Evolutionary conservation across 2,113 vertebrate genomes (phyloP).

Genomic region (Callopanchax toddi): DNA sequence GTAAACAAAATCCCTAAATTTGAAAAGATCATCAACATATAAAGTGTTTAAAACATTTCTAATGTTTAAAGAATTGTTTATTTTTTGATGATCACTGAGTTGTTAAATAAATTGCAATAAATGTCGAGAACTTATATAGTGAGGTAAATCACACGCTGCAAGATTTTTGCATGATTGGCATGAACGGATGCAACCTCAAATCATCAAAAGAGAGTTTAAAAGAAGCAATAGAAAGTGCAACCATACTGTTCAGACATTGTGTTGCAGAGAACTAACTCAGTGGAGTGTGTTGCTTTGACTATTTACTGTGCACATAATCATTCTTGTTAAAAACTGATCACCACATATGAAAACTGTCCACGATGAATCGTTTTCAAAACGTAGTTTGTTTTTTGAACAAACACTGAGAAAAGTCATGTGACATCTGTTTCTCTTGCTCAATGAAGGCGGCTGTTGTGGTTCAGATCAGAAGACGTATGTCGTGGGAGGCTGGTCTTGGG

Average conservation of each 20-base stretch:
- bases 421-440: conserved; percentile 18
- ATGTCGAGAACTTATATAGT: background rate
- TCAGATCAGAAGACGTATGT: conserved; percentile 91
- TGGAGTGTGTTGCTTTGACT: background rate
- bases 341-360: conserved; percentile 7
- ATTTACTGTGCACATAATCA: conserved; percentile 1
- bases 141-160: conserved; percentile 3
- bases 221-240: background rate
- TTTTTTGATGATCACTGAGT: background rate
- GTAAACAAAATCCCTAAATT: background rate
- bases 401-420: background rate
- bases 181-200: background rate
- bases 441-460: conserved; percentile 92
- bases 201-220: background rate
- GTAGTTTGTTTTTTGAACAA: background rate
- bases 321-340: background rate
- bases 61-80: too few relatives aligned
- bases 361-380: background rate
- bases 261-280: background rate
- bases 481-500: conserved; percentile 97
- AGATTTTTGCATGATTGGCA: background rate
- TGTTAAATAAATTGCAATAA: background rate
- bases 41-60: too few relatives aligned
- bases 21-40: too few relatives aligned
- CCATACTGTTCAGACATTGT: background rate